These are phyloP conservation scores for Numenius arquata DNA, from an alignment of 2,113 vertebrate genomes.

Conservation along the genomic window DNA sequence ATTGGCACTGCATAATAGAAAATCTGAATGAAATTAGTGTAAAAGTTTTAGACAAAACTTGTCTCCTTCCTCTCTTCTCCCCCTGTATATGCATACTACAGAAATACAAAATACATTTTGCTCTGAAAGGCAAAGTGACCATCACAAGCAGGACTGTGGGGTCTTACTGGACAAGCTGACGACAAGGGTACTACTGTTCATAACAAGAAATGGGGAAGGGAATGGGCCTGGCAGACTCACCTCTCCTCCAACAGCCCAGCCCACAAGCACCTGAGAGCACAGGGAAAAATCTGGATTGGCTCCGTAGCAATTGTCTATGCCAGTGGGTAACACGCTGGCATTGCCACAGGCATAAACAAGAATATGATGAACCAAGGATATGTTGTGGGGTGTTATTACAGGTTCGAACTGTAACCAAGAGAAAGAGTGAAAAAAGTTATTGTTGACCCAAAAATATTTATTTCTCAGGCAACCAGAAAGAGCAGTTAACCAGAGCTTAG, in stretches of 20 bases:
- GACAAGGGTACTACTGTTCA: background rate
- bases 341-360: slow-evolving; percentile 78
- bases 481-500: background rate
- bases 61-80: background rate
- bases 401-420: slow-evolving; percentile 72
- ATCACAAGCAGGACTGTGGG: background rate
- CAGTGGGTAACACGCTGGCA: slow-evolving; percentile 1
- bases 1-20: background rate
- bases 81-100: background rate
- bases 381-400: slow-evolving; percentile 44
- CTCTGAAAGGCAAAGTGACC: background rate
- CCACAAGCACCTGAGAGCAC: slow-evolving; percentile 73
- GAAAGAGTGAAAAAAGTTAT: background rate
- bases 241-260: slow-evolving; percentile 81
- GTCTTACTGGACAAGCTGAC: background rate
- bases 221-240: slow-evolving; percentile 63
- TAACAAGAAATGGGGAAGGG: background rate
- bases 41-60: background rate
- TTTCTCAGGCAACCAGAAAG: background rate
- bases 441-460: background rate
- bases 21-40: background rate
- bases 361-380: slow-evolving; percentile 78
- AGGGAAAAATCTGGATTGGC: background rate
- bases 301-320: slow-evolving; percentile 69
- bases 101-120: background rate